Percentiles rank a stretch among this genome's conserved stretches.
Conservation (phyloP, 2,113 vertebrate species). For the Daubentonia madagascariensis region DNA sequence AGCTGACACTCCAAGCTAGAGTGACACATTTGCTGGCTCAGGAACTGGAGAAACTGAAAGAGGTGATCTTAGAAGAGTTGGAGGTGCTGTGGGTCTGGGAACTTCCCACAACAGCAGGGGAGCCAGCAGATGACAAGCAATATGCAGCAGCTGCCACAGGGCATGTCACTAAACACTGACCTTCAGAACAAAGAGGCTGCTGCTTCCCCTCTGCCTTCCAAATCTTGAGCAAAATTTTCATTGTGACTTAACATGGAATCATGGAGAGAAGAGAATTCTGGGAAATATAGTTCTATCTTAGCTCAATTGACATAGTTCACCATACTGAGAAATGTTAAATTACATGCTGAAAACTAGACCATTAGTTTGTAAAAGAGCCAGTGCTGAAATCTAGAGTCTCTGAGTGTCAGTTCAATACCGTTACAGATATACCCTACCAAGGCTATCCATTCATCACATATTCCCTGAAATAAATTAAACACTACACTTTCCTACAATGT, state of each 20-base stretch:
- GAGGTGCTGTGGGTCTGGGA: neutral
- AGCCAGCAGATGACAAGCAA: neutral
- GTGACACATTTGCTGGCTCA: neutral
- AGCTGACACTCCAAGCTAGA: neutral
- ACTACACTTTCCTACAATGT: neutral
- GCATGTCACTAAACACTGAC: neutral
- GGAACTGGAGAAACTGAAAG: neutral
- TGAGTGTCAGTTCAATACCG: neutral
- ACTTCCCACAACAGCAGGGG: neutral
- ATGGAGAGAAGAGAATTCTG: neutral
- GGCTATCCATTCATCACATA: neutral
- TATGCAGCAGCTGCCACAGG: rapidly evolving
- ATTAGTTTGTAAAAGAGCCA: neutral
- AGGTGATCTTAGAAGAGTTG: neutral
- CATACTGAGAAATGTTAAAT: neutral
- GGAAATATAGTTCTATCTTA: neutral
- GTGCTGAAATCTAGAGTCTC: neutral
- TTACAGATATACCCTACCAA: neutral
- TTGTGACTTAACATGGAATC: no score
- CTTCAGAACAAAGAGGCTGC: neutral
- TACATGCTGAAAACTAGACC: neutral
- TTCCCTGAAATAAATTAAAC: neutral
- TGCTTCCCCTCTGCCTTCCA: neutral
- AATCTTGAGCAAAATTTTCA: neutral
- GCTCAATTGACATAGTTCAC: neutral